phyloP scores from a whole-genome alignment of 2,797 vertebrate genomes.

The Prionace glauca region DNA sequence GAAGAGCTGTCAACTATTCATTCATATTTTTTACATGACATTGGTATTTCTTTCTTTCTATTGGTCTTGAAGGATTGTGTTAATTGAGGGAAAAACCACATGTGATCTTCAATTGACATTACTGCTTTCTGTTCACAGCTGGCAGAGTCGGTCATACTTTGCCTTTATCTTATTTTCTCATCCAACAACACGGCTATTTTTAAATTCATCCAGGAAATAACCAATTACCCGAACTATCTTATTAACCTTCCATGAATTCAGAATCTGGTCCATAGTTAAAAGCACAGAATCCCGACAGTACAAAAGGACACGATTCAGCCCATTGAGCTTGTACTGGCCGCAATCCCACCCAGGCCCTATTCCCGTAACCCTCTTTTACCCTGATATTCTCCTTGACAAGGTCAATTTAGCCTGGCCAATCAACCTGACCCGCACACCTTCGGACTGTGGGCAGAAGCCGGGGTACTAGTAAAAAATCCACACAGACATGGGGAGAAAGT shows the following conservation, averaged over 20 bases:
- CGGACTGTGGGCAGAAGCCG: too few relatives aligned
- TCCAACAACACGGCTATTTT: neutral
- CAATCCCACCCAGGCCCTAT: too few relatives aligned
- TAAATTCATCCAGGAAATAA: neutral
- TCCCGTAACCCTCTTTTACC: too few relatives aligned
- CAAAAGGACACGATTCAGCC: too few relatives aligned
- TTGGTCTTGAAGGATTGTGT: neutral
- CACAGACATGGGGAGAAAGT: too few relatives aligned
- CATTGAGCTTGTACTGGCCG: too few relatives aligned
- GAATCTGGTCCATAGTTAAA: neutral
- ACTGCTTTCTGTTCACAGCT: neutral
- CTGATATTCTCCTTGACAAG: too few relatives aligned
- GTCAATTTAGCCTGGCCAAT: too few relatives aligned
- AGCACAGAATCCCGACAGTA: too few relatives aligned
- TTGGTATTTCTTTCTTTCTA: neutral
- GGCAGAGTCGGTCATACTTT: neutral
- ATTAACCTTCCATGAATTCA: neutral
- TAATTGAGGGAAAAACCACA: neutral
- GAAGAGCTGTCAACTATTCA: neutral
- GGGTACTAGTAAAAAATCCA: too few relatives aligned
- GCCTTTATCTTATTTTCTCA: constrained; percentile 5
- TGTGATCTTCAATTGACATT: neutral
- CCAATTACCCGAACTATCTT: neutral
- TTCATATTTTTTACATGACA: neutral
- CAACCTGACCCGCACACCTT: too few relatives aligned